A percentile compares a stretch with the other conserved stretches of the same genome.
Conservation (phyloP, 92 coral and sea anemone species). For the Epizoanthus rinbou region DNA sequence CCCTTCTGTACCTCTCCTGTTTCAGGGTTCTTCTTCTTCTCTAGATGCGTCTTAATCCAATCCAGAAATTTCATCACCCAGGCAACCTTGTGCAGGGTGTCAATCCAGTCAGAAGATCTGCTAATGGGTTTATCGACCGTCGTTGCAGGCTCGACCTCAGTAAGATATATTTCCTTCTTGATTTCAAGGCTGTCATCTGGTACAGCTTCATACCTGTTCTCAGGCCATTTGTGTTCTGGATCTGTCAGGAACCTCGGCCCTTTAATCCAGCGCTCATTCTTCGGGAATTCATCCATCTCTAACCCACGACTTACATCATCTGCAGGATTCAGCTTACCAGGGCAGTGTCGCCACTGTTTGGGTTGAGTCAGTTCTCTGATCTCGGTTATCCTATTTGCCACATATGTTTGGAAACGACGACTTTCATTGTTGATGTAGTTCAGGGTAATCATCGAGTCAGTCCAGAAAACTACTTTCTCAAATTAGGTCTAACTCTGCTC, state of each 20-base stretch:
- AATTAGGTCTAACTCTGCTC: conserved; percentile 53
- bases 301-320: conserved; percentile 70
- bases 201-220: conserved; percentile 18
- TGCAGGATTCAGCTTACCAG: conserved; percentile 66
- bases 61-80: conserved; percentile 50
- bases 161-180: conserved; percentile 38
- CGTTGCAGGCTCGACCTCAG: background rate
- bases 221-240: conserved; percentile 57
- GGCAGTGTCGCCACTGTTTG: conserved; percentile 72
- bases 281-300: conserved; percentile 51
- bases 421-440: conserved; percentile 62
- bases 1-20: background rate
- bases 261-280: conserved; percentile 60
- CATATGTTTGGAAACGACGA: conserved; percentile 68
- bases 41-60: conserved; percentile 12
- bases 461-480: conserved; percentile 52
- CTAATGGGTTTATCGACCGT: conserved; percentile 38
- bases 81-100: conserved; percentile 41
- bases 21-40: background rate
- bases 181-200: conserved; percentile 48
- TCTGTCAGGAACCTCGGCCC: conserved; percentile 61
- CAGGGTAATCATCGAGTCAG: conserved; percentile 64
- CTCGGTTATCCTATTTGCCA: conserved; percentile 65
- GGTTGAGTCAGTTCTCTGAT: conserved; percentile 57
- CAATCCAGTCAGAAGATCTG: conserved; percentile 51